phyloP scores from a whole-genome alignment of 2,888 invertebrate genomes.

The Oeneis ivallda region DNA sequence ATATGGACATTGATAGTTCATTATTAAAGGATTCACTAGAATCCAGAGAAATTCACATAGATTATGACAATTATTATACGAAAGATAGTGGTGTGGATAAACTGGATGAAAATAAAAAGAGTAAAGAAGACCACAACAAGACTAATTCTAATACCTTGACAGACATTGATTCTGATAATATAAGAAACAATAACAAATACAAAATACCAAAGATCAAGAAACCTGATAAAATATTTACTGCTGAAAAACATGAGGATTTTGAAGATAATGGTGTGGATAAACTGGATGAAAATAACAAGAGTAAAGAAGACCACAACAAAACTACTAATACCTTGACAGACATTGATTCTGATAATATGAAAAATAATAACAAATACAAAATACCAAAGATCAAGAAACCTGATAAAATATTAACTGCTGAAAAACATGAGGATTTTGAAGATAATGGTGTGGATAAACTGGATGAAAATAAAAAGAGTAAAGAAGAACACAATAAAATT shows the following conservation, averaged over 20 bases:
- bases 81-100: constrained; percentile 1
- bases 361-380: constrained; percentile 39
- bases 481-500: constrained; percentile 1
- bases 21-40: constrained; percentile 48
- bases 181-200: constrained; percentile 34
- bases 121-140: constrained; percentile 5
- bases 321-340: background rate
- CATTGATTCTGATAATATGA: constrained; percentile 1
- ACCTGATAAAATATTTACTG: background rate
- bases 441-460: background rate
- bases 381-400: constrained; percentile 46
- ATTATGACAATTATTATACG: constrained; percentile 13
- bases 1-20: constrained; percentile 53
- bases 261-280: background rate
- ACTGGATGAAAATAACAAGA: constrained; percentile 7
- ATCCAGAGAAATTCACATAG: constrained; percentile 51
- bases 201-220: constrained; percentile 48
- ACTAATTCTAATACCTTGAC: background rate
- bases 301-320: constrained; percentile 4
- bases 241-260: background rate
- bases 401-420: background rate
- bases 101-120: constrained; percentile 7
- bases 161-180: constrained; percentile 3
- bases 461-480: constrained; percentile 10
- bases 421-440: background rate